These are phyloP conservation scores for Eulemur mongoz DNA, from an alignment of 2,797 vertebrate species.

Conservation along the genomic window DNA sequence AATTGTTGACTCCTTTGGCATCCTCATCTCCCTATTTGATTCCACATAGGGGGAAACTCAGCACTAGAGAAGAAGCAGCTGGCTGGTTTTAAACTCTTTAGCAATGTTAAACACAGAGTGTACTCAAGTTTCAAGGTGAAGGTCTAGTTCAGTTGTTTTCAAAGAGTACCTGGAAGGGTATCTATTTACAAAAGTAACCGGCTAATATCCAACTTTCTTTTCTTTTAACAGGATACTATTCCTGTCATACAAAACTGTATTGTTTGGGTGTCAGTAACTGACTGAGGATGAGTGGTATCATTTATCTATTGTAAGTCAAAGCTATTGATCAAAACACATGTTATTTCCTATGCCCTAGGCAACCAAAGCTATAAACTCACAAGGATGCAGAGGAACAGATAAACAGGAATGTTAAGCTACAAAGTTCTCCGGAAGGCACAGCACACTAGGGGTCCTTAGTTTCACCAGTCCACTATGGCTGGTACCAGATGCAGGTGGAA, in stretches of 20 bases:
- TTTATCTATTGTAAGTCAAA: conserved; percentile 49
- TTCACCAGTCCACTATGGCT: neutral
- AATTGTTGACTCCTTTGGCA: neutral
- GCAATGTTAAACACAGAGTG: neutral
- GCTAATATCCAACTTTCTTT: neutral
- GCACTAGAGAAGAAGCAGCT: neutral
- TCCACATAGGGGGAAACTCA: neutral
- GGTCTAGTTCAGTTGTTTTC: neutral
- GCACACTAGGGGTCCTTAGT: neutral
- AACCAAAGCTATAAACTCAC: conserved; percentile 9
- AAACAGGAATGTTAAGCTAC: conserved; percentile 18
- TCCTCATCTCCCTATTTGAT: neutral
- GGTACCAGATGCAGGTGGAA: neutral
- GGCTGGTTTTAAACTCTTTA: conserved; percentile 7
- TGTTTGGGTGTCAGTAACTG: neutral
- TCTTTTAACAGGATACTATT: neutral
- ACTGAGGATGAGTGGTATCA: neutral
- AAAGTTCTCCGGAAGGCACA: neutral
- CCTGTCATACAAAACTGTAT: conserved; percentile 36
- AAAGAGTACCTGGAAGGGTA: neutral
- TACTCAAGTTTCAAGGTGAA: conserved; percentile 2
- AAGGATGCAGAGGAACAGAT: conserved; percentile 9
- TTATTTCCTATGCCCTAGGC: conserved; percentile 2
- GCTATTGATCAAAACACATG: conserved; percentile 31
- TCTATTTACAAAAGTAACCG: conserved; percentile 1